These are phyloP conservation scores for Calliphora vomitoria DNA, from an alignment of 2,888 invertebrate genomes.

Conservation along the genomic window DNA sequence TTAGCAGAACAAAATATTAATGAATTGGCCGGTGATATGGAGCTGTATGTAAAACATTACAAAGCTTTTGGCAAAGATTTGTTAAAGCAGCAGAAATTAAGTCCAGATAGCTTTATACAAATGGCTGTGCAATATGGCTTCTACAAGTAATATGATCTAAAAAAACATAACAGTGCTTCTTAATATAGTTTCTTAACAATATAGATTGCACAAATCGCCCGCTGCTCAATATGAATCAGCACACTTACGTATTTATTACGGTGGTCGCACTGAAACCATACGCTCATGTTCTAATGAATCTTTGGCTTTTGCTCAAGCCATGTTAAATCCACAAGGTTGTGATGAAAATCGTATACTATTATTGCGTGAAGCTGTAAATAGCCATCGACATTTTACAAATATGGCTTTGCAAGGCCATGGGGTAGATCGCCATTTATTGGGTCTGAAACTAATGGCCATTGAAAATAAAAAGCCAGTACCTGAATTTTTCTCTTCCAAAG, in stretches of 20 bases:
- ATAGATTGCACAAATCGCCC: slow-evolving; percentile 89
- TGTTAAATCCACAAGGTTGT: slow-evolving; percentile 84
- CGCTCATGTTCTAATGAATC: slow-evolving; percentile 95
- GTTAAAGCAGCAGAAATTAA: slow-evolving; percentile 93
- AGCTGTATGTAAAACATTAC: slow-evolving; percentile 92
- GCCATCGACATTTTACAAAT: slow-evolving; percentile 92
- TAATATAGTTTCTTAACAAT: background rate
- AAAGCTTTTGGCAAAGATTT: slow-evolving; percentile 94
- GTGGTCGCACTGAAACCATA: slow-evolving; percentile 97
- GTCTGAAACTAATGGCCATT: slow-evolving; percentile 92
- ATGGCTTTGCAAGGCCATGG: slow-evolving; percentile 88
- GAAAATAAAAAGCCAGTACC: slow-evolving; percentile 91
- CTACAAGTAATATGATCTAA: slow-evolving; percentile 87
- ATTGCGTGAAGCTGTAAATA: slow-evolving; percentile 89
- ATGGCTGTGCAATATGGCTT: slow-evolving; percentile 96
- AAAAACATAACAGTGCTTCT: background rate
- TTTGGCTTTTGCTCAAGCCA: slow-evolving; percentile 90
- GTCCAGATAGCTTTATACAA: slow-evolving; percentile 98
- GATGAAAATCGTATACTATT: slow-evolving; percentile 87
- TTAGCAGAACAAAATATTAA: slow-evolving; percentile 88
- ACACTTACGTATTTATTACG: slow-evolving; percentile 91
- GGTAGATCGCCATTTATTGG: slow-evolving; percentile 95
- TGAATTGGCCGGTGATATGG: slow-evolving; percentile 89
- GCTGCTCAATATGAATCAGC: slow-evolving; percentile 97
- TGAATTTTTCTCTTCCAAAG: slow-evolving; percentile 89